Conservation (phyloP, 1,140 invertebrate species). For the Pygmarrhopalites habei region DNA sequence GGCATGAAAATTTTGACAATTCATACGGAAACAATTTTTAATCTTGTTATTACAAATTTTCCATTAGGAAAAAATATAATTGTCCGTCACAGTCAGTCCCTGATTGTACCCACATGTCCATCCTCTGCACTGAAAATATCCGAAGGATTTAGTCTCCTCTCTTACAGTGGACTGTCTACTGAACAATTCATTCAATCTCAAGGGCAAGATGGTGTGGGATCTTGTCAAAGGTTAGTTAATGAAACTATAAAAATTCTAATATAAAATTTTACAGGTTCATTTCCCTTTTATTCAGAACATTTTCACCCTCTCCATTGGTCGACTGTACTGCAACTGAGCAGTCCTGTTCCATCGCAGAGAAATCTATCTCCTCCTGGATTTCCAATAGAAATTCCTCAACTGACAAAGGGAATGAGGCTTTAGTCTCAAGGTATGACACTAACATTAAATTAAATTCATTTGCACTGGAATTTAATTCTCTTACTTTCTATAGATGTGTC, state of each 20-base stretch:
- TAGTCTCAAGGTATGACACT: neutral
- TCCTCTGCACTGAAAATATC: neutral
- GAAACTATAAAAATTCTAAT: too few species aligned
- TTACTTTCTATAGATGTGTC: neutral
- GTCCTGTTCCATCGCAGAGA: neutral
- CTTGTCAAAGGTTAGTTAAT: neutral
- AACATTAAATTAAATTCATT: neutral
- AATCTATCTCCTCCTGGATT: neutral
- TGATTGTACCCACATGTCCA: neutral
- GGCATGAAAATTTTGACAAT: too few species aligned
- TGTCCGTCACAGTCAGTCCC: neutral
- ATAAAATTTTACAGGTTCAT: too few species aligned
- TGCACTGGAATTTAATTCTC: neutral
- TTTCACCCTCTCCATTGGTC: neutral
- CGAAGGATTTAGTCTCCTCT: neutral
- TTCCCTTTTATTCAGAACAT: too few species aligned
- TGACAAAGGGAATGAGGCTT: neutral
- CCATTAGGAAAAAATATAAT: neutral
- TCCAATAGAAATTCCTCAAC: neutral
- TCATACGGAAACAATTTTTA: too few species aligned
- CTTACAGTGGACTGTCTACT: neutral
- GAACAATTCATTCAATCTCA: neutral
- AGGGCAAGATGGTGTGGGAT: neutral
- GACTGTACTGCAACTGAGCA: neutral
- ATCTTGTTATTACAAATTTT: too few species aligned